A percentile compares a stretch with the other conserved stretches of the same genome.
phyloP scores from a whole-genome alignment of 2,888 invertebrate genomes.

The Rhingia rostrata region DNA sequence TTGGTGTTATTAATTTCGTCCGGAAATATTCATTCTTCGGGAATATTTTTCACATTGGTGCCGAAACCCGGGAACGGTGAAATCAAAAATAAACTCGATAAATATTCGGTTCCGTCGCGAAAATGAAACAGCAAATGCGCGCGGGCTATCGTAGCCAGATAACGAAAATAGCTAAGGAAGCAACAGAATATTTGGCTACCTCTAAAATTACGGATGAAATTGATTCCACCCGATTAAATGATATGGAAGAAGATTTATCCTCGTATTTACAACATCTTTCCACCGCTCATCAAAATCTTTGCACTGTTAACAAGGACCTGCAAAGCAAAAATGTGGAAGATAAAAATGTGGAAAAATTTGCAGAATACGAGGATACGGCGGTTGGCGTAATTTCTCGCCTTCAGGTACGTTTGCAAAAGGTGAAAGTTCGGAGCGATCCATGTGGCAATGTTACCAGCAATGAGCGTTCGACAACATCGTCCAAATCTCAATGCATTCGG shows the following conservation, averaged over 20 bases:
- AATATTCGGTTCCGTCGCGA: no score
- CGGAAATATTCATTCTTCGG: no score
- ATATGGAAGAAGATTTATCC: constrained; percentile 28
- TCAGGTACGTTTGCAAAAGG: constrained; percentile 20
- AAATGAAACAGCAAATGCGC: constrained; percentile 25
- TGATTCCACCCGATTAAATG: constrained; percentile 2
- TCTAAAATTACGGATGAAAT: constrained; percentile 7
- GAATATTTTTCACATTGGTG: no score
- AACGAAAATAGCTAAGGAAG: constrained; percentile 29
- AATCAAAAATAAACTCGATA: no score
- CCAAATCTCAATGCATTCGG: constrained; percentile 9
- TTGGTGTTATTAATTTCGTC: no score
- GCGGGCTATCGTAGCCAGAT: constrained; percentile 41
- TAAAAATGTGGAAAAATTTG: constrained; percentile 24
- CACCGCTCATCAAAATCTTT: constrained; percentile 22
- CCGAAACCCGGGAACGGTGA: no score
- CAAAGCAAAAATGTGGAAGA: constrained; percentile 12
- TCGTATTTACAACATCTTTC: constrained; percentile 17
- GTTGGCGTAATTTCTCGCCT: constrained; percentile 15
- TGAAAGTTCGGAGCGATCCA: constrained; percentile 7
- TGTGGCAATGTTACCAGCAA: background rate
- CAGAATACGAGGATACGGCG: constrained; percentile 19
- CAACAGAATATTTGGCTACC: constrained; percentile 19
- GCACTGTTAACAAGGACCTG: constrained; percentile 1
- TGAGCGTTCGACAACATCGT: background rate